Evolutionary conservation across 2,113 vertebrate genomes (phyloP), one percentile per base, ranked within the genome.

Genomic region (Pao palembangensis): DNA sequence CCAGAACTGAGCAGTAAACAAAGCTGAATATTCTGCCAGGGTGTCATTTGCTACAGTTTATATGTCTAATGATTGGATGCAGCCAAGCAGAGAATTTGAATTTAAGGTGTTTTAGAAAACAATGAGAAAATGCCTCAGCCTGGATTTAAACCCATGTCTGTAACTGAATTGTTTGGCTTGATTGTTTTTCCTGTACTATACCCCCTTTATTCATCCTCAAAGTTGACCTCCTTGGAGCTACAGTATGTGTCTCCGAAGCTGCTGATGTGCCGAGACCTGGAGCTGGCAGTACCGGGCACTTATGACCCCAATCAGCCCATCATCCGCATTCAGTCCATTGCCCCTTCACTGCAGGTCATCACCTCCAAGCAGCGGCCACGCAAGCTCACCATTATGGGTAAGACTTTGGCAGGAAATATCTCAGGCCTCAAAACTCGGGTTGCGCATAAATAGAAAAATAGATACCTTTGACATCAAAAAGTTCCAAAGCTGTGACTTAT

Each of bases 301-400:
- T 99, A 99, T 0, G 97, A 99, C 78, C 97, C 97, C 86, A 98
- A 99, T 88, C 95, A 98, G 88, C 92, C 93, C 1, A 94, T 99
- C 88, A 96, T 98, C 58, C 94, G 96, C 63, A 99, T 98, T 56
- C 96, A 98, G 86, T 98, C 96, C 74, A 98, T 98, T 0, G 95
- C 97, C 0, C 90, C 97, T 0, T 98, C 96, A 0, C 88, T 98
- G 80, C 96, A 99, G 85, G 97, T 99, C 88, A 99, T 99, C 91
- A 99, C 97, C 19, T 99, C 97, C 81, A 99, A 99, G 78, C 97
- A 99, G 91, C 85, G 96, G 55, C 97, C 96, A 52, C 93, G 97
- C 80, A 99, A 99, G 70, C 46, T 99, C 76, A 99, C 97, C 0
- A 89, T 98, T 59, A 98, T 99, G 97, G 97, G 96, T 98, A 89